Evolutionary conservation across 2,797 vertebrate genomes (phyloP).

Genomic region (Tokudaia muenninki): DNA sequence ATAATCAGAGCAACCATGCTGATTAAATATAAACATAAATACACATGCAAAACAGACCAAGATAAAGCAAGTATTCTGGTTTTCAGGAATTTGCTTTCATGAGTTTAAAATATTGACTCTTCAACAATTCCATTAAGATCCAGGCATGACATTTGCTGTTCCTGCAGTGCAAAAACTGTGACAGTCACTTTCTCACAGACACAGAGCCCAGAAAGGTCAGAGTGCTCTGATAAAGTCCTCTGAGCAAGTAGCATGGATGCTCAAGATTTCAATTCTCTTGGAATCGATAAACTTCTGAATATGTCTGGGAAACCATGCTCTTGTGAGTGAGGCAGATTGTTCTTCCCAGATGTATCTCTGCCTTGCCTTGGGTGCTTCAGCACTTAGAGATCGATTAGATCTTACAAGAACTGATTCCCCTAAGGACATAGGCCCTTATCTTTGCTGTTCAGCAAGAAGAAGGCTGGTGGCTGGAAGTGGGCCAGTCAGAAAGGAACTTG

Average conservation of each 20-base stretch:
- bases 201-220: slow-evolving; percentile 50
- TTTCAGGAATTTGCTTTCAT: not conserved
- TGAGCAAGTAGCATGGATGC: slow-evolving; percentile 76
- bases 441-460: slow-evolving; percentile 58
- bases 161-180: not conserved
- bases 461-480: not conserved
- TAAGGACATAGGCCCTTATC: slow-evolving; percentile 70
- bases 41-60: not conserved
- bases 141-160: not conserved
- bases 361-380: slow-evolving; percentile 56
- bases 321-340: slow-evolving; percentile 60
- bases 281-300: slow-evolving; percentile 85
- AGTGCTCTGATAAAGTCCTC: slow-evolving; percentile 67
- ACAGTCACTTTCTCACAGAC: not conserved
- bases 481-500: not conserved
- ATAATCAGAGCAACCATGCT: not conserved
- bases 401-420: slow-evolving; percentile 73
- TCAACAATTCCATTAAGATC: not conserved
- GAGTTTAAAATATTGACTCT: not conserved
- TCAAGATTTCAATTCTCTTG: slow-evolving; percentile 80
- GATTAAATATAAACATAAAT: not conserved
- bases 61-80: not conserved
- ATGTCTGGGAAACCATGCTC: slow-evolving; percentile 76
- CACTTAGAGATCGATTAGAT: slow-evolving; percentile 55
- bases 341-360: slow-evolving; percentile 45